Percentiles rank a stretch among this genome's conserved stretches.
phyloP scores from a whole-genome alignment of 2,888 invertebrate species.

The Cryptosula pallasiana region DNA sequence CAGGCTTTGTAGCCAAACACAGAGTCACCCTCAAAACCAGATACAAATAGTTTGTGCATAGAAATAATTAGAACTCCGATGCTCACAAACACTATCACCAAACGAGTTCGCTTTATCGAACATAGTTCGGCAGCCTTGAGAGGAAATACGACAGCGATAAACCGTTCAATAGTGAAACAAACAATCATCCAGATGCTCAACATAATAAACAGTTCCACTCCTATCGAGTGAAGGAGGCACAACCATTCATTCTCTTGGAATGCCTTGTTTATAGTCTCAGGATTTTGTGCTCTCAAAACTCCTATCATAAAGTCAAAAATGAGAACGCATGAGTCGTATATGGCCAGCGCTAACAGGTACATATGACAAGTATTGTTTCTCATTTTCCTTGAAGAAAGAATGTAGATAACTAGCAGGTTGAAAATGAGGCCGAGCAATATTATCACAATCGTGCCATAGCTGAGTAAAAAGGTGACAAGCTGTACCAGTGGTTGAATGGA shows the following conservation, averaged over 20 bases:
- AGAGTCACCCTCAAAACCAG: constrained; percentile 38
- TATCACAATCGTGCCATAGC: constrained; percentile 35
- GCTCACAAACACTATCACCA: constrained; percentile 30
- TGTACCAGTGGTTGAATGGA: constrained; percentile 33
- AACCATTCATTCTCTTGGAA: constrained; percentile 33
- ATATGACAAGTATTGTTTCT: constrained; percentile 32
- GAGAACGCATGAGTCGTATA: constrained; percentile 33
- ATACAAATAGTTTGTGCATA: constrained; percentile 36
- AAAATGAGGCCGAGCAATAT: constrained; percentile 32
- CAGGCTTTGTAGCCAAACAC: constrained; percentile 39
- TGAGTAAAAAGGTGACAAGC: constrained; percentile 32
- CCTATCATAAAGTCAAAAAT: constrained; percentile 38
- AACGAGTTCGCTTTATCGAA: constrained; percentile 30
- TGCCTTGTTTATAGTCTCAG: constrained; percentile 31
- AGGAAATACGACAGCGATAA: constrained; percentile 35
- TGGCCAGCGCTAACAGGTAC: constrained; percentile 34
- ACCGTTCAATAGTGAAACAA: constrained; percentile 35
- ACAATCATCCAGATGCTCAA: constrained; percentile 30
- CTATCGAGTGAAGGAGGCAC: constrained; percentile 36
- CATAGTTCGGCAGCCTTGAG: constrained; percentile 33
- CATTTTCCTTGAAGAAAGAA: constrained; percentile 34
- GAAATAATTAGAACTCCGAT: constrained; percentile 32
- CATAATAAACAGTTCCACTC: constrained; percentile 37
- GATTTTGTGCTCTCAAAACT: constrained; percentile 34
- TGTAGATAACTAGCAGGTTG: constrained; percentile 31